Evolutionary conservation across 2,888 invertebrate genomes (phyloP).

Genomic region (Lydus trimaculatus): DNA sequence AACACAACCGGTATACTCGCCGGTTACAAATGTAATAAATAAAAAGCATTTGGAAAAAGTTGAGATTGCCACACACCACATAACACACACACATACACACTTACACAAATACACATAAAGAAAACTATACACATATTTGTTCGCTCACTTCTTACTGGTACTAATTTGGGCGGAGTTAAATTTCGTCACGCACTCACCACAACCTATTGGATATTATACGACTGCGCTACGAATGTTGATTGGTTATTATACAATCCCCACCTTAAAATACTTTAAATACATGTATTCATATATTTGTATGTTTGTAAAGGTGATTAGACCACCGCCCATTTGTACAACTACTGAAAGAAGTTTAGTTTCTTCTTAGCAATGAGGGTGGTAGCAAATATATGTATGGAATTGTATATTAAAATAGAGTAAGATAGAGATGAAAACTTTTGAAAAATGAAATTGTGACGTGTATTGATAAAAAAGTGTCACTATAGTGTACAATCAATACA

Average conservation of each 20-base stretch:
- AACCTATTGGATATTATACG: conserved; percentile 62
- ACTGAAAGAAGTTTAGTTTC: conserved; percentile 65
- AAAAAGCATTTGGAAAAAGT: conserved; percentile 68
- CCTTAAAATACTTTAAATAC: conserved; percentile 13
- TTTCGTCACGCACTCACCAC: conserved; percentile 64
- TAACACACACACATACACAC: neutral
- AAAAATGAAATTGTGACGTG: conserved; percentile 63
- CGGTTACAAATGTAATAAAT: conserved; percentile 77
- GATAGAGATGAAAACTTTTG: conserved; percentile 53
- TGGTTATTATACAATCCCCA: conserved; percentile 21
- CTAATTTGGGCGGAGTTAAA: conserved; percentile 45
- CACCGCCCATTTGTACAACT: conserved; percentile 54
- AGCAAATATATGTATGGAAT: conserved; percentile 33
- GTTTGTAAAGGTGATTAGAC: conserved; percentile 8
- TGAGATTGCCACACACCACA: neutral
- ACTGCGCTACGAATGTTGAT: conserved; percentile 31
- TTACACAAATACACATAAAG: too few species aligned
- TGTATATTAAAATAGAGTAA: neutral
- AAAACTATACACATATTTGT: neutral
- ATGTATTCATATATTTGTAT: neutral
- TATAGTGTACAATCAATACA: conserved; percentile 68
- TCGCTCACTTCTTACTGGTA: neutral
- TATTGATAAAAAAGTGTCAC: conserved; percentile 73
- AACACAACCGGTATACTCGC: conserved; percentile 69
- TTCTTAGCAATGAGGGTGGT: conserved; percentile 64